phyloP scores from a whole-genome alignment of 2,888 invertebrate genomes.

The Leucozona laternaria region DNA sequence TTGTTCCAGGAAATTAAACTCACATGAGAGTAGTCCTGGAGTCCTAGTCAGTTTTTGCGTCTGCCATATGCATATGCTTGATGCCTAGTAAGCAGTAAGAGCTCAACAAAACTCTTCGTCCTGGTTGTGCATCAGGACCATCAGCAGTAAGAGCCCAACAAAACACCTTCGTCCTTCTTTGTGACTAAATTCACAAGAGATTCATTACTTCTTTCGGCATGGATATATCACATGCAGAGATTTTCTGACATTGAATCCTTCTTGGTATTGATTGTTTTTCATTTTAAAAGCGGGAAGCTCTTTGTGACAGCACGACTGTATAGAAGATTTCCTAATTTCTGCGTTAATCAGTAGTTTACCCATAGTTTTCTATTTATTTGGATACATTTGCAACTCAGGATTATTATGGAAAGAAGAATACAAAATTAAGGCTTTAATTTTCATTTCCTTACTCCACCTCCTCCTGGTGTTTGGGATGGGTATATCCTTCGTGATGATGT shows the following conservation, averaged over 20 bases:
- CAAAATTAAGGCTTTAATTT: neutral
- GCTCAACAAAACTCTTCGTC: constrained; percentile 24
- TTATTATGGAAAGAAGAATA: neutral
- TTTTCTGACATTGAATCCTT: constrained; percentile 2
- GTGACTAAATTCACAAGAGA: constrained; percentile 41
- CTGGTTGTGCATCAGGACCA: constrained; percentile 8
- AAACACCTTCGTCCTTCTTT: constrained; percentile 26
- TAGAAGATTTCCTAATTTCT: constrained; percentile 12
- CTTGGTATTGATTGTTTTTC: constrained; percentile 39
- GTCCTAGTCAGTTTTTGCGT: neutral
- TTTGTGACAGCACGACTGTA: neutral
- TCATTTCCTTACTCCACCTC: neutral
- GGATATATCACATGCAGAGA: neutral
- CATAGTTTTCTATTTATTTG: constrained; percentile 60
- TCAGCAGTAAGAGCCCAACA: neutral
- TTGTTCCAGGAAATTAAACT: constrained; percentile 71
- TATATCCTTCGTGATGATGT: neutral
- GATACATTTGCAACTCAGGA: constrained; percentile 51
- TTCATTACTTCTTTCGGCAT: constrained; percentile 14
- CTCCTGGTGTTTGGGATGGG: neutral
- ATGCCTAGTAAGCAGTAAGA: constrained; percentile 2
- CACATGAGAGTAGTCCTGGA: constrained; percentile 18
- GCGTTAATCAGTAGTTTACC: constrained; percentile 50
- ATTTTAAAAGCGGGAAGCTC: neutral
- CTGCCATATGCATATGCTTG: constrained; percentile 59